Evolutionary conservation across 2,888 invertebrate species (phyloP), one percentile per base, ranked within the genome.

Genomic region (Athalia rosae): DNA sequence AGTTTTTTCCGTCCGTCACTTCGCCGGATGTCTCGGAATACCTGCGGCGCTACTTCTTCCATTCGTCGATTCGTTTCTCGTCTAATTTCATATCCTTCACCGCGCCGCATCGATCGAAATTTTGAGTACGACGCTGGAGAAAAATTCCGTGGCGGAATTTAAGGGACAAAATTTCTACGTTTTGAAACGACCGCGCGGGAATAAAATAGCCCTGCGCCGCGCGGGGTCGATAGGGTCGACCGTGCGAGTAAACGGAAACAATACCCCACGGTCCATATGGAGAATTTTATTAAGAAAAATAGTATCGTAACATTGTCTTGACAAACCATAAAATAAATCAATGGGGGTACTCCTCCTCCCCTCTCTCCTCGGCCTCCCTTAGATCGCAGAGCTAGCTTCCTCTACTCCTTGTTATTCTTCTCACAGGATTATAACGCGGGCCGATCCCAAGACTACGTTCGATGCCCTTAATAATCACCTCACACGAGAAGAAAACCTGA

Each of bases 281-380:
- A 86, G 85, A 82, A 81, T 82, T 84, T 86, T 82, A 82, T 84
- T 81, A 82, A 83, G 84, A 83, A 84, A 86, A 86, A 83, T 83
- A 83, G 81, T 83, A 81, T 81, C 81, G 4, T 85, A 87, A 89
- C 89, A 88, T 87, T 89, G 89, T 89, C 87, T 87, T 82, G 88
- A 87, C 88, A 88, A 87, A 87, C 87, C 88, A 88, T 89, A 88
- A 89, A 89, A 89, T 89, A 89, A 89, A 89, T 85, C 85, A 88
- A 80, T 79, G 76, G 43, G 43, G 62, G 28, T 28, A 28, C 28
- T n/a, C n/a, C 58, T 56, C n/a, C 58, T 56, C 58, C 11, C 56
- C 56, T 11, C 58, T 11, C 11, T 56, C n/a, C 11, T n/a, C 58
- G 11, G n/a, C n/a, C 58, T 56, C 58, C 58, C 28, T 28, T 28